phyloP scores from a whole-genome alignment of 92 coral and sea anemone genomes.

The Galaxea fascicularis region DNA sequence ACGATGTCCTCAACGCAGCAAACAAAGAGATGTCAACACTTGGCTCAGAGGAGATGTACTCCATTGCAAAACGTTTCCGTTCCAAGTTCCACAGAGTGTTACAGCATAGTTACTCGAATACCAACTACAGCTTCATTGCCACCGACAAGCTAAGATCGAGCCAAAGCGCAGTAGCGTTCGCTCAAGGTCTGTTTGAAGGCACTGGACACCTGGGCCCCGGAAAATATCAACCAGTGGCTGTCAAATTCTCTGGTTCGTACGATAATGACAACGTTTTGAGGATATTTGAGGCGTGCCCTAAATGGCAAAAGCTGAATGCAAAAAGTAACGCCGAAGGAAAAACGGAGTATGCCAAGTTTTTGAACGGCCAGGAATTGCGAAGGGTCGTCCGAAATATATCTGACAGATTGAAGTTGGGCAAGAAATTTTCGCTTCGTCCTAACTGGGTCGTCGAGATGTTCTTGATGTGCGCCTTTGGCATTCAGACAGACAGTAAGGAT shows the following conservation, averaged over 20 bases:
- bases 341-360: constrained; percentile 62
- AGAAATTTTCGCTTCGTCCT: constrained; percentile 54
- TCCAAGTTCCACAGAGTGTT: constrained; percentile 67
- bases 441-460: constrained; percentile 64
- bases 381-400: constrained; percentile 63
- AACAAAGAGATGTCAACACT: constrained; percentile 76
- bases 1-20: constrained; percentile 58
- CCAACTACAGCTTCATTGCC: constrained; percentile 78
- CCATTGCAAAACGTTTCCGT: constrained; percentile 73
- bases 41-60: constrained; percentile 79
- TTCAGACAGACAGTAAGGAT: constrained; percentile 74
- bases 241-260: constrained; percentile 78
- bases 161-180: constrained; percentile 91
- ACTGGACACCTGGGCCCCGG: constrained; percentile 67
- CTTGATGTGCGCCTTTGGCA: constrained; percentile 83
- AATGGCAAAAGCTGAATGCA: constrained; percentile 52
- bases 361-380: constrained; percentile 68
- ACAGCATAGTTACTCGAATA: constrained; percentile 73
- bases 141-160: constrained; percentile 84
- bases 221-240: constrained; percentile 84
- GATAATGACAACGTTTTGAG: constrained; percentile 78
- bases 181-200: constrained; percentile 92
- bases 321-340: constrained; percentile 3
- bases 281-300: constrained; percentile 80
- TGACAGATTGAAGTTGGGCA: constrained; percentile 69